phyloP scores from a whole-genome alignment of 2,113 vertebrate genomes.

The Siniperca chuatsi region DNA sequence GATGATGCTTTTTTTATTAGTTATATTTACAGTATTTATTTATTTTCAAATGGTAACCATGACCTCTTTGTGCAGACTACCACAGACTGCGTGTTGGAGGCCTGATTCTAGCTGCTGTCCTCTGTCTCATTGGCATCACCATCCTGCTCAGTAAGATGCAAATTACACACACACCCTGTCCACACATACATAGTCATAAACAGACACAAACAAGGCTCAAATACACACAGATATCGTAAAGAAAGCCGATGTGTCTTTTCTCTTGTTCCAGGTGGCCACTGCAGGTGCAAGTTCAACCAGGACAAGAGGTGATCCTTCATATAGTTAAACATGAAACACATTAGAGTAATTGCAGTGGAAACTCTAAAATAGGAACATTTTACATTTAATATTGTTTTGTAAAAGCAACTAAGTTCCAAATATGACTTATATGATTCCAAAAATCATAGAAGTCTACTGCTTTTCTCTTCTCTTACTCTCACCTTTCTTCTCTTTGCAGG shows the following conservation, averaged over 20 bases:
- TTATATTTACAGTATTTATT: not conserved
- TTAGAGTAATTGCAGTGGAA: not conserved
- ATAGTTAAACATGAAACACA: not conserved
- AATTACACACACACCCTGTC: not conserved
- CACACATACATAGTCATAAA: not conserved
- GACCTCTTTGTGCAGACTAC: constrained; percentile 84
- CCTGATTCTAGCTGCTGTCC: constrained; percentile 87
- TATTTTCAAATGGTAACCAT: not conserved
- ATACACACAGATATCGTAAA: not conserved
- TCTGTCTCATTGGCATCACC: constrained; percentile 89
- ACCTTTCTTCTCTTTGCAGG: constrained; percentile 60
- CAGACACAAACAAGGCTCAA: not conserved
- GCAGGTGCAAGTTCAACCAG: constrained; percentile 91
- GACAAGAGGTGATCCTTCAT: constrained; percentile 84
- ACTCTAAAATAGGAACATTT: not conserved
- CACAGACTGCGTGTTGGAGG: constrained; percentile 87
- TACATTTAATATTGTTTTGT: not conserved
- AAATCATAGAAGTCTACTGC: not conserved
- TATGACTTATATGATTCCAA: no score
- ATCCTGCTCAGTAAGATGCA: constrained; percentile 89
- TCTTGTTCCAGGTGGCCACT: constrained; percentile 87
- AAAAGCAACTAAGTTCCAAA: not conserved
- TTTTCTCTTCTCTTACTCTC: not conserved
- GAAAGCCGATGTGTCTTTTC: not conserved
- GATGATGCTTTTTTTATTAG: not conserved